Conservation (phyloP, 2,113 vertebrate species). For the Aspidoscelis tigris region DNA sequence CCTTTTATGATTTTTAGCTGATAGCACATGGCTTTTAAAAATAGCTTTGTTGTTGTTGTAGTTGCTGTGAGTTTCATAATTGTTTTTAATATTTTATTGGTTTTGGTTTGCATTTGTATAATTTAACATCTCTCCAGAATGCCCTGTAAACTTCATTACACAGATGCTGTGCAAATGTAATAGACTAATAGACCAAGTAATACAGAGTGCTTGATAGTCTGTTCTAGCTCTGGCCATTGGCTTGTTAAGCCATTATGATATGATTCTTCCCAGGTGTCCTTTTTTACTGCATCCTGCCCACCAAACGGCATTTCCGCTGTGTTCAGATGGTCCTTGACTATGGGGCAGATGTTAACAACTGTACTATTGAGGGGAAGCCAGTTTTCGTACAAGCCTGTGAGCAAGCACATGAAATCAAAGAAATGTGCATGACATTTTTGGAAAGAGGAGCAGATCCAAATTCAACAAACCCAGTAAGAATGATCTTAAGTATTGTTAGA, state of each 20-base stretch:
- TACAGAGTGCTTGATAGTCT: neutral
- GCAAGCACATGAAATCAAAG: conserved; percentile 76
- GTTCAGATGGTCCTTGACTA: conserved; percentile 79
- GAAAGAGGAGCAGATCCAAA: conserved; percentile 86
- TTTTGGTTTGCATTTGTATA: neutral
- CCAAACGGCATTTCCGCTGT: conserved; percentile 84
- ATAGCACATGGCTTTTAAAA: too few relatives aligned
- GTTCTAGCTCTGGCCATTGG: neutral
- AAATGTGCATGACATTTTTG: conserved; percentile 84
- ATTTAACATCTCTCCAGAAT: neutral
- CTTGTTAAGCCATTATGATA: conserved; percentile 8
- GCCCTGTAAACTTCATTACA: neutral
- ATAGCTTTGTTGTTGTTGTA: neutral
- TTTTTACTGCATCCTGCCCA: conserved; percentile 90
- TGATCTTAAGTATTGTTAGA: neutral
- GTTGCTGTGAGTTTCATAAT: neutral
- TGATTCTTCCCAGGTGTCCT: conserved; percentile 82
- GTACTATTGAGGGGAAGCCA: conserved; percentile 76
- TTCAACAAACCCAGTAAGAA: conserved; percentile 77
- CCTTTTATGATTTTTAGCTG: too few relatives aligned
- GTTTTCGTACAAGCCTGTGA: conserved; percentile 89
- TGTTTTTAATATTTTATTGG: neutral
- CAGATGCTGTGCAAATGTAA: neutral
- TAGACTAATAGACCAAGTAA: neutral
- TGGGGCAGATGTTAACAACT: conserved; percentile 88